Evolutionary conservation across 2,888 invertebrate species (phyloP).

Genomic region (Leucoma salicis): DNA sequence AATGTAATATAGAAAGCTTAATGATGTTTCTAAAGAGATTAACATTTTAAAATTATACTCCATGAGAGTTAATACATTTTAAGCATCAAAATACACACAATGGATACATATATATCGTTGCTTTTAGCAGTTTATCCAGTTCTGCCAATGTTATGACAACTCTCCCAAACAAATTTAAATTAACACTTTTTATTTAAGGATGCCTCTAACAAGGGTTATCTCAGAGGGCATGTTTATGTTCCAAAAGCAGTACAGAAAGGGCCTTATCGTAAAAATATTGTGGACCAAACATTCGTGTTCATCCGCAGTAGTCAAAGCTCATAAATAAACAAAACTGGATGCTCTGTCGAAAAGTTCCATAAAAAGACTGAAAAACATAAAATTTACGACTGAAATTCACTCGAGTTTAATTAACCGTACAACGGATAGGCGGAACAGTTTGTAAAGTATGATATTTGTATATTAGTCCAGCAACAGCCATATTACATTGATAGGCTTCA

Average conservation of each 20-base stretch:
- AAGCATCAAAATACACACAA: too few species aligned
- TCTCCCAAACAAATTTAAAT: slow-evolving; percentile 15
- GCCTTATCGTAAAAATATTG: slow-evolving; percentile 62
- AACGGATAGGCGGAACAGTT: slow-evolving; percentile 37
- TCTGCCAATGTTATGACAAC: slow-evolving; percentile 21
- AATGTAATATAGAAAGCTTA: too few species aligned
- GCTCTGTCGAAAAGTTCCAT: slow-evolving; percentile 74
- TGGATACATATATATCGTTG: too few species aligned
- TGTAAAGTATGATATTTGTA: slow-evolving; percentile 17
- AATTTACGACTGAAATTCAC: slow-evolving; percentile 76
- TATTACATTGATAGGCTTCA: slow-evolving; percentile 6
- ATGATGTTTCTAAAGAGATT: too few species aligned
- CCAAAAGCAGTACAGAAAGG: slow-evolving; percentile 64
- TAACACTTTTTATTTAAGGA: slow-evolving; percentile 33
- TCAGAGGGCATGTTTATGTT: slow-evolving; percentile 40
- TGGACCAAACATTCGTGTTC: slow-evolving; percentile 62
- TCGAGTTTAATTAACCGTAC: slow-evolving; percentile 76
- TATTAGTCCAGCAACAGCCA: slow-evolving; percentile 20
- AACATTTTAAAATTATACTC: too few species aligned
- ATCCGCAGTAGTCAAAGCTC: slow-evolving; percentile 70
- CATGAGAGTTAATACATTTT: too few species aligned
- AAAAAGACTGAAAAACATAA: slow-evolving; percentile 62
- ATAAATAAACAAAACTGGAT: slow-evolving; percentile 81
- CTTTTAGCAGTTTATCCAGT: not conserved
- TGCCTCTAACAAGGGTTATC: slow-evolving; percentile 39